Conservation (phyloP, 2,797 vertebrate genomes). For the Todus mexicanus region DNA sequence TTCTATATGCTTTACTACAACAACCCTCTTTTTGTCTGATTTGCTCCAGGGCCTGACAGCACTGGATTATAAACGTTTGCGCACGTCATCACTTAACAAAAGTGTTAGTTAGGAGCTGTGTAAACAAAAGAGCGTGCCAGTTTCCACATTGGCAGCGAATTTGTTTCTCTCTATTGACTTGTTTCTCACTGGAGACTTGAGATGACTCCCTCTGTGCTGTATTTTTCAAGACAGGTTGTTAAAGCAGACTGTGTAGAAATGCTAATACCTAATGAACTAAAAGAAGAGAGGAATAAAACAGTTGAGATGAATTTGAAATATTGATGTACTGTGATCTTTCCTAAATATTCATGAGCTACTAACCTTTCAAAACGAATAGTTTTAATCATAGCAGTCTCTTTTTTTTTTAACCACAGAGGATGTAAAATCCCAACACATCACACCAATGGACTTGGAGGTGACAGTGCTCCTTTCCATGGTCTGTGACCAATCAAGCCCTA, state of each 20-base stretch:
- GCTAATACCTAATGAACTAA: neutral
- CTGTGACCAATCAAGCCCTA: neutral
- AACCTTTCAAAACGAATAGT: neutral
- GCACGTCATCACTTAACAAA: conserved; percentile 15
- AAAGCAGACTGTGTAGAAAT: neutral
- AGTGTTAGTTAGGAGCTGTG: conserved; percentile 1
- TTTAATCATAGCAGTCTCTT: neutral
- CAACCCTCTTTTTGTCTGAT: neutral
- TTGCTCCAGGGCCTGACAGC: conserved; percentile 24
- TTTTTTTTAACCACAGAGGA: neutral
- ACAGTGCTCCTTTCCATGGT: neutral
- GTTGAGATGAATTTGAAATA: neutral
- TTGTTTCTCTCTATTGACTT: conserved; percentile 9
- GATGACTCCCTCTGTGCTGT: neutral
- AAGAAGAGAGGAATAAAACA: conserved; percentile 10
- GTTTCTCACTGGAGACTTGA: neutral
- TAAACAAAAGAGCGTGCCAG: neutral
- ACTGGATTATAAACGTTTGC: conserved; percentile 28
- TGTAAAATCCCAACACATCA: neutral
- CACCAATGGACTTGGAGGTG: neutral
- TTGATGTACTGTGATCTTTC: neutral
- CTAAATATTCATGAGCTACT: neutral
- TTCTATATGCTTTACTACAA: conserved; percentile 16
- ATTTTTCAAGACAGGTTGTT: neutral
- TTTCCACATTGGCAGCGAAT: neutral